Evolutionary conservation across 2,888 invertebrate genomes (phyloP).

Genomic region (Drosophila meridionalis): DNA sequence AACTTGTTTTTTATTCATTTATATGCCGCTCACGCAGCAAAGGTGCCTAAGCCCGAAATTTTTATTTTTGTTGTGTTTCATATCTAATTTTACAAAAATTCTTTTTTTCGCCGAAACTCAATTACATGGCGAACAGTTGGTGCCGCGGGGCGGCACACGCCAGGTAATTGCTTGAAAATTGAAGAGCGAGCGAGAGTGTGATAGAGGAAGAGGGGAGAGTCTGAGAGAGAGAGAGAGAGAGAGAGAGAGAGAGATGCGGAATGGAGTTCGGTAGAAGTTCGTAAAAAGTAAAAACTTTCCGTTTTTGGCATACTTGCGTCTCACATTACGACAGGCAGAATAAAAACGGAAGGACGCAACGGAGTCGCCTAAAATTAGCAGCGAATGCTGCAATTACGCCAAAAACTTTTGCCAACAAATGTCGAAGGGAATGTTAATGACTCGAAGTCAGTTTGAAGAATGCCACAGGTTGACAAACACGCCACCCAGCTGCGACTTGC

Average conservation of each 20-base stretch:
- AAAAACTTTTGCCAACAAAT: conserved; percentile 66
- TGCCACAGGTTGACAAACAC: conserved; percentile 66
- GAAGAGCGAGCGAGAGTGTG: conserved; percentile 5
- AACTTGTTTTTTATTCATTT: conserved; percentile 40
- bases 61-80: conserved; percentile 20
- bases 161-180: conserved; percentile 76
- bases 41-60: conserved; percentile 17
- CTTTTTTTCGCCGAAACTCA: conserved; percentile 58
- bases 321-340: conserved; percentile 52
- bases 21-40: conserved; percentile 40
- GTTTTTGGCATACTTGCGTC: conserved; percentile 32
- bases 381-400: conserved; percentile 73
- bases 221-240: neutral
- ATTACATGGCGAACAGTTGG: conserved; percentile 50
- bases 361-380: conserved; percentile 63
- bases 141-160: conserved; percentile 27
- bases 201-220: too few species aligned
- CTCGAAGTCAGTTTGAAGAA: conserved; percentile 59
- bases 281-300: conserved; percentile 52
- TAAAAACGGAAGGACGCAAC: conserved; percentile 3
- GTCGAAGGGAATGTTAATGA: conserved; percentile 70
- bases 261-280: conserved; percentile 7
- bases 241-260: neutral
- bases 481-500: conserved; percentile 22
- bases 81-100: conserved; percentile 73